Evolutionary conservation across 2,888 invertebrate species (phyloP), one percentile per base, ranked within the genome.

Genomic region (Caenorhabditis sp.): DNA sequence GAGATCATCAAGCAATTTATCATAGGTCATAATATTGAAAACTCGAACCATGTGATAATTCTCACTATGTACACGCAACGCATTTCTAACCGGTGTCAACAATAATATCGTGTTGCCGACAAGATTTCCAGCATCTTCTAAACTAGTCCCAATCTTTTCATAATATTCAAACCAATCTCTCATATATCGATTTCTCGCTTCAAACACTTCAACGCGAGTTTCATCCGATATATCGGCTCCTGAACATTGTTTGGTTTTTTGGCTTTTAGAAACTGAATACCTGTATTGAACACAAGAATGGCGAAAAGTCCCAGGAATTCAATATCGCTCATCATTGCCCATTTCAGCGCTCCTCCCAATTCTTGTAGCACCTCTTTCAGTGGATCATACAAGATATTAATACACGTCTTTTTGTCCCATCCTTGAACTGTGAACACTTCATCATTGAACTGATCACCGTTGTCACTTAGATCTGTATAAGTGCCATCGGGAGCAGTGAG

Each of bases 101-200:
- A 84, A 66, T 8, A 84, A 73, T 14, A 84, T 61, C 1, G 83
- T 79, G 69, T 84, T 83, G n/a, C 83, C 84, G n/a, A 84, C 77
- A 36, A 79, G 70, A 14, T 77, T 72, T n/a, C 78, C 73, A 6
- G 77, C 78, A 59, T 84, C 26, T 55, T 43, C 55, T 3, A 10
- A 2, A 1, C 23, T 61, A n/a, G 14, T 24, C 8, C 76, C 78
- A 21, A 73, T 74, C 19, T 73, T 73, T 5, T 70, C 63, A 69
- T 84, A 84, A 43, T 75, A 81, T 27, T 79, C 64, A 66, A 83
- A 83, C 84, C 84, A 84, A 37, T 84, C 67, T 21, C 63, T 67
- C 54, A 75, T 62, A 17, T 59, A 43, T 24, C 62, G 62, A 65
- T 73, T 68, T 37, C 74, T 62, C 36, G 69, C 69, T 54, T 62